Percentiles rank a stretch among this genome's conserved stretches.
phyloP scores from a whole-genome alignment of 2,113 vertebrate genomes.

The Mystacornis crossleyi region DNA sequence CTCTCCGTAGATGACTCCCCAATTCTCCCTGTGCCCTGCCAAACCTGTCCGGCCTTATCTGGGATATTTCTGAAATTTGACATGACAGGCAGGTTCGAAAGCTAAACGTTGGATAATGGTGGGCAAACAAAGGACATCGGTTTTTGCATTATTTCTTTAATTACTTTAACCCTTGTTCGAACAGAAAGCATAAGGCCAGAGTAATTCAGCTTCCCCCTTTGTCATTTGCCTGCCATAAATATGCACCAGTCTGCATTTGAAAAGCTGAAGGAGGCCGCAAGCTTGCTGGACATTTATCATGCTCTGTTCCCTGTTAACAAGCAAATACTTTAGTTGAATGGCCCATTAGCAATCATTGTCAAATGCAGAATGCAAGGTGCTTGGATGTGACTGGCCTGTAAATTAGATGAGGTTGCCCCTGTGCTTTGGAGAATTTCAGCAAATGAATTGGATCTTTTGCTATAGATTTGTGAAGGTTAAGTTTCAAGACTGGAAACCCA shows the following conservation, averaged over 20 bases:
- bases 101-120: conserved; percentile 51
- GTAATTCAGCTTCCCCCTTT: conserved; percentile 75
- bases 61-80: conserved; percentile 22
- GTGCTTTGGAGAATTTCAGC: conserved; percentile 54
- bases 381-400: conserved; percentile 78
- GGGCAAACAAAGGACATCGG: conserved; percentile 71
- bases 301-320: conserved; percentile 81
- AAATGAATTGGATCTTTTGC: conserved; percentile 58
- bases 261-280: conserved; percentile 79
- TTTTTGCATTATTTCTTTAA: conserved; percentile 76
- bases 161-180: conserved; percentile 79
- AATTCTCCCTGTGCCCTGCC: neutral
- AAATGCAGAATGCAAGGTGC: conserved; percentile 78
- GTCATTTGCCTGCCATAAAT: conserved; percentile 80
- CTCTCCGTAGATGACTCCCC: neutral
- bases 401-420: conserved; percentile 70
- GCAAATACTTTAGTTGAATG: conserved; percentile 83
- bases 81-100: conserved; percentile 59
- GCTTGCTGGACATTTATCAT: conserved; percentile 83
- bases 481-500: conserved; percentile 14
- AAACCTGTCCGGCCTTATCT: neutral
- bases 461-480: conserved; percentile 52
- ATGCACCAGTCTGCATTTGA: conserved; percentile 79
- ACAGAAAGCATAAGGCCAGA: conserved; percentile 78
- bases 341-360: conserved; percentile 83